Conservation (phyloP, 2,113 vertebrate genomes). For the Xerus inauris region DNA sequence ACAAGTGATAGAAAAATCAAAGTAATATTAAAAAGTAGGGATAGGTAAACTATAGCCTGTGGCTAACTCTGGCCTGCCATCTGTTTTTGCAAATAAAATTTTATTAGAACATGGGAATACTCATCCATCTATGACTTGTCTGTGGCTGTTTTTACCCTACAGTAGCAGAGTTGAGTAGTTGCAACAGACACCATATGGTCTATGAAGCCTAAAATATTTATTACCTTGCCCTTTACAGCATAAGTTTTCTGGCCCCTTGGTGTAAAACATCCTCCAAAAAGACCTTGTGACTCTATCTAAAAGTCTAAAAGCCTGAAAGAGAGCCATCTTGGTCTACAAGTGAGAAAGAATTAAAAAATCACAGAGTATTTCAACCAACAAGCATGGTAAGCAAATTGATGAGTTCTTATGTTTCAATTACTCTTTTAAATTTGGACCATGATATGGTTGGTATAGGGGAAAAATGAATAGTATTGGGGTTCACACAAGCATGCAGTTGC, state of each 20-base stretch:
- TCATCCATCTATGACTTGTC: neutral
- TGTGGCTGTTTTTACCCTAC: neutral
- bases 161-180: neutral
- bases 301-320: constrained; percentile 35
- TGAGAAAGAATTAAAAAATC: constrained; percentile 16
- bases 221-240: constrained; percentile 13
- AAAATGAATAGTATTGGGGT: constrained; percentile 12
- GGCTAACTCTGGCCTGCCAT: neutral
- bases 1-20: constrained; percentile 10
- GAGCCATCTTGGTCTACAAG: neutral
- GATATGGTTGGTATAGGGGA: neutral
- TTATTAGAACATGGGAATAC: neutral
- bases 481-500: neutral
- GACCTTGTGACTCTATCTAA: neutral
- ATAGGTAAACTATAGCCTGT: constrained; percentile 18
- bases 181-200: neutral
- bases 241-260: neutral
- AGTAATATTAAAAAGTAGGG: neutral
- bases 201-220: constrained; percentile 38
- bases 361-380: constrained; percentile 30
- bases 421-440: constrained; percentile 16
- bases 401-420: constrained; percentile 25
- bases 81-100: constrained; percentile 41
- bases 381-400: neutral
- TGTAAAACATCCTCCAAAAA: constrained; percentile 39